Base-by-base conservation (phyloP, 1,140 invertebrate species). In the Scylla paramamosain region DNA sequence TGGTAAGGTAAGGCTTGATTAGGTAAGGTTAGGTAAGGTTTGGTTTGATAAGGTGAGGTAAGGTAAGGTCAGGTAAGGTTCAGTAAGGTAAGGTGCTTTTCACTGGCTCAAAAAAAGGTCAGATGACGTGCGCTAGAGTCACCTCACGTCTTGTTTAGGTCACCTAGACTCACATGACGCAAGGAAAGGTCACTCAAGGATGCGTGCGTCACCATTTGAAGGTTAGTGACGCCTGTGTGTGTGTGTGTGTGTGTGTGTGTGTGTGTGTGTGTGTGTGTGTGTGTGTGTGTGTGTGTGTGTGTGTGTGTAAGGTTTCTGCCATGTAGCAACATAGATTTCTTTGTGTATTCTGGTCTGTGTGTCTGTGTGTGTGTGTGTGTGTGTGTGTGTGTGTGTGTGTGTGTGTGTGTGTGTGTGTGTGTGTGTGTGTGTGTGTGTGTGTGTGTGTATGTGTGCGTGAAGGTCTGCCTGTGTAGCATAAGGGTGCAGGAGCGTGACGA, bases 351-450 rank as follows among this genome's bases (percentile, higher is more conserved):
- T 0, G 20, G 67, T 77, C 7, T 77, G 86, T 77, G 67, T 77
- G 67, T 77, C 7, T 77, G 67, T 77, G 67, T 77, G 67, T 77
- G 67, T 77, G 67, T 77, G 67, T 77, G 67, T 77, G 67, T 77
- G 67, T 77, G 67, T 77, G 67, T 77, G 67, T 77, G 67, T 77
- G 67, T 77, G 67, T 88, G 86, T 88, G 86, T 88, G 86, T 88
- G 86, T 88, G 29, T 88, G 28, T 87, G 31, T 39, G 86, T 87
- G 31, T 39, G 31, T 87, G 86, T 87, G 86, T 87, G 86, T 87
- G 86, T 88, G 31, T 88, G 31, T 45, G 29, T 88, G 1, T 88
- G 86, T 88, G 86, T 88, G 86, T 88, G 45, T 87, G 86, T 88
- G 86, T 32, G 86, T 32, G 86, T 46, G 31, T 46, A 31, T 90